Evolutionary conservation across 2,113 vertebrate genomes (phyloP).

Genomic region (Phalacrocorax pelagicus): DNA sequence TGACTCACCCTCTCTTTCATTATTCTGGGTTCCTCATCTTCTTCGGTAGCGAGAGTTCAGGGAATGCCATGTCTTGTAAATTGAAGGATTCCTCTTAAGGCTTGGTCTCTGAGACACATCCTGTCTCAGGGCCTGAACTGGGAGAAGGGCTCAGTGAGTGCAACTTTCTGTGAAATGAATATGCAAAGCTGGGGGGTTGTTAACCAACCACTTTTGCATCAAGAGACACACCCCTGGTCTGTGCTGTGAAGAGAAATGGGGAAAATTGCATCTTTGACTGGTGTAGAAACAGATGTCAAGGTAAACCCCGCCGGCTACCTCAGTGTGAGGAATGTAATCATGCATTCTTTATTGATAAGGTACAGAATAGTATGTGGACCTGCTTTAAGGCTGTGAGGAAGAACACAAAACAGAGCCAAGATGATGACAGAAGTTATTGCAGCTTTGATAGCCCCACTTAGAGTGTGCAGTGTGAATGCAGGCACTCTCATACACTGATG

Average conservation of each 20-base stretch:
- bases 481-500: background rate
- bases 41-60: background rate
- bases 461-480: background rate
- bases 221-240: background rate
- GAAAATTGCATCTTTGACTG: background rate
- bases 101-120: background rate
- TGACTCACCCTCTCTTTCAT: background rate
- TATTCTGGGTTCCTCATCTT: background rate
- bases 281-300: background rate
- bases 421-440: conserved; percentile 60
- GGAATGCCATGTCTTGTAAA: background rate
- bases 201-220: background rate
- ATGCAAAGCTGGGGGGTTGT: background rate
- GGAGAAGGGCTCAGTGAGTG: background rate
- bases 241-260: background rate
- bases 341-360: background rate
- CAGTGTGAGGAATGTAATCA: background rate
- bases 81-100: background rate
- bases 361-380: background rate
- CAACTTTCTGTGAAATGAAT: background rate
- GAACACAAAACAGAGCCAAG: conserved; percentile 50
- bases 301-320: background rate
- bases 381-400: background rate
- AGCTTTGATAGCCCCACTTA: conserved; percentile 46
- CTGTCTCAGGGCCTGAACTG: background rate